Conservation (phyloP, 2,113 vertebrate genomes). For the Daphoenositta chrysoptera region DNA sequence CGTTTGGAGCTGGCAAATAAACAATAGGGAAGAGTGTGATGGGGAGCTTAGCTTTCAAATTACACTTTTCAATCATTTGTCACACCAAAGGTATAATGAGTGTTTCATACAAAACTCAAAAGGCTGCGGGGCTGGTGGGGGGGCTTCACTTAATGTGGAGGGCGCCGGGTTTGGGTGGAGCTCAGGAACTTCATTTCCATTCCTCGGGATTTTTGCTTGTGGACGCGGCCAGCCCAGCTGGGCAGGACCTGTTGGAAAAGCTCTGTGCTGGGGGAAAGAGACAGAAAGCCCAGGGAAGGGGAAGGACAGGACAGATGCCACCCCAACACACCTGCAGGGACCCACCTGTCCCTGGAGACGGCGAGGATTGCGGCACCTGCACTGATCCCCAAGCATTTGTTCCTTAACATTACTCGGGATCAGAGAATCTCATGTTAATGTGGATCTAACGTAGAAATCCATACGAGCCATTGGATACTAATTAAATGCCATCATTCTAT, state of each 20-base stretch:
- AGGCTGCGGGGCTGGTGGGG: background rate
- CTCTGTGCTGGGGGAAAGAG: background rate
- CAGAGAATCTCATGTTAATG: slow-evolving; percentile 42
- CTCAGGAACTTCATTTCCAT: background rate
- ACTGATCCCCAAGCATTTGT: background rate
- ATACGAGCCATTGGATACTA: slow-evolving; percentile 58
- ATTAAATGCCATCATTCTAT: slow-evolving; percentile 50
- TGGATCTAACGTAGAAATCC: slow-evolving; percentile 62
- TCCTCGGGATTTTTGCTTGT: background rate
- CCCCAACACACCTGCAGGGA: background rate
- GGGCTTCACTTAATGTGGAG: background rate
- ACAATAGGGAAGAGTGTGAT: slow-evolving; percentile 38
- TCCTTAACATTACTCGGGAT: background rate
- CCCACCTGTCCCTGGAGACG: background rate
- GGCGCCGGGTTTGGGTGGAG: background rate
- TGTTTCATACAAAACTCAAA: background rate
- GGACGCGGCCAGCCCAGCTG: background rate
- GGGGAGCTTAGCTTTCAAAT: slow-evolving; percentile 46
- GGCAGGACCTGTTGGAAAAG: background rate
- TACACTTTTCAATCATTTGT: slow-evolving; percentile 54
- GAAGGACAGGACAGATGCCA: background rate
- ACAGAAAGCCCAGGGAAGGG: background rate
- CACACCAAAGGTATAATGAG: slow-evolving; percentile 37
- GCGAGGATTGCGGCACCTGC: background rate
- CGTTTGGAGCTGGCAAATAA: slow-evolving; percentile 52